Base-by-base conservation (phyloP, 2,888 invertebrate genomes). In the Euclidia mi region DNA sequence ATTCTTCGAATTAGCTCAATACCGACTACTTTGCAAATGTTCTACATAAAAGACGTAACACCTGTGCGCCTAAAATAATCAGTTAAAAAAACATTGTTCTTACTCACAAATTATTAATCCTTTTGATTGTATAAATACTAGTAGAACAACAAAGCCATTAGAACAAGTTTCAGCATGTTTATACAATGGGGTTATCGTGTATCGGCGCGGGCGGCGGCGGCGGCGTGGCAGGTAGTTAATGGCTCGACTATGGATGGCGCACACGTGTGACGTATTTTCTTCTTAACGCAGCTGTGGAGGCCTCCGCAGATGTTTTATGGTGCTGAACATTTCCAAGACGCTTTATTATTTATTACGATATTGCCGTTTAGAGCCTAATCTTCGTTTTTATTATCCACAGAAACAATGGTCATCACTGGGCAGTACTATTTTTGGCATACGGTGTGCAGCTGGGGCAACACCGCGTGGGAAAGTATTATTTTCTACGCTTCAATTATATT, bases 331-430 rank as follows among this genome's bases (percentile, higher is more conserved):
- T 94, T 92, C 90, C 89, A 91, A 93, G 92, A 87, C 89, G 88
- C 79, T 90, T 92, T 91, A 90, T 89, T 91, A 91, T 93, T 93
- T 92, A 93, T 92, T 91, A 91, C 90, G 85, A 91, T 91, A 92
- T 92, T 91, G 89, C 92, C 87, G 89, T 92, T 94, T 92, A 91
- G 89, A 89, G 89, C 88, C 91, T 94, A 94, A 94, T 94, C 92
- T 90, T 79, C 88, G 82, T 85, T 92, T 92, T 92, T 92, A 93
- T 91, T 92, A 87, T 90, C 65, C 71, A 80, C 76, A 87, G 89
- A 90, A 92, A 94, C 94, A 94, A 94, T 94, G 92, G 92, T 86
- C 92, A 91, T 85, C 83, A 73, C 70, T 77, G 87, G 85, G 62
- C 85, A 84, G 79, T 79, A 89, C 79, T 89, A 88, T 90, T 93